Conservation (phyloP, 2,888 invertebrate genomes). For the Amphipyra tragopoginis region DNA sequence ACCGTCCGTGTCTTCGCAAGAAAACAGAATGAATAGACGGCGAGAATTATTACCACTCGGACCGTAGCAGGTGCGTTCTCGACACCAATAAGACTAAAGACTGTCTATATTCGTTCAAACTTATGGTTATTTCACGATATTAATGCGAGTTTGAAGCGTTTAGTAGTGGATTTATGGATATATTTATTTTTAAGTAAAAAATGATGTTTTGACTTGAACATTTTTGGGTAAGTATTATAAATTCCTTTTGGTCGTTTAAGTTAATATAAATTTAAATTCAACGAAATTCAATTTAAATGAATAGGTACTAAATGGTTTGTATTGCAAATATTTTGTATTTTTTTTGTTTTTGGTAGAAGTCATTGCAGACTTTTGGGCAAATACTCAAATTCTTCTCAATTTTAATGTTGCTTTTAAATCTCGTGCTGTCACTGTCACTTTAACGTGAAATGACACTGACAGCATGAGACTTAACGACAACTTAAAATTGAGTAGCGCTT, state of each 20-base stretch:
- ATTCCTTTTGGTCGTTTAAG: slow-evolving; percentile 4
- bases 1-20: slow-evolving; percentile 30
- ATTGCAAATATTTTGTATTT: neutral
- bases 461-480: too few species aligned
- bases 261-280: neutral
- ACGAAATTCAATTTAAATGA: too few species aligned
- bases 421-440: too few species aligned
- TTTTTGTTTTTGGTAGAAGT: neutral
- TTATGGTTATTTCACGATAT: slow-evolving; percentile 69
- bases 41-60: slow-evolving; percentile 77
- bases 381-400: too few species aligned
- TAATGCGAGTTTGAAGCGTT: slow-evolving; percentile 59
- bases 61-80: slow-evolving; percentile 77
- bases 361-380: neutral
- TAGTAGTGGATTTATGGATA: slow-evolving; percentile 55
- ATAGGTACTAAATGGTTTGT: neutral
- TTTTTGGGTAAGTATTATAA: slow-evolving; percentile 10
- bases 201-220: slow-evolving; percentile 41
- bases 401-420: too few species aligned
- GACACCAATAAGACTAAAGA: slow-evolving; percentile 70
- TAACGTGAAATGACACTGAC: too few species aligned
- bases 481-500: too few species aligned
- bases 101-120: slow-evolving; percentile 68
- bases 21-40: slow-evolving; percentile 65
- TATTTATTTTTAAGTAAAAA: slow-evolving; percentile 54